phyloP scores from a whole-genome alignment of 2,113 vertebrate species.

The Platichthys flesus region DNA sequence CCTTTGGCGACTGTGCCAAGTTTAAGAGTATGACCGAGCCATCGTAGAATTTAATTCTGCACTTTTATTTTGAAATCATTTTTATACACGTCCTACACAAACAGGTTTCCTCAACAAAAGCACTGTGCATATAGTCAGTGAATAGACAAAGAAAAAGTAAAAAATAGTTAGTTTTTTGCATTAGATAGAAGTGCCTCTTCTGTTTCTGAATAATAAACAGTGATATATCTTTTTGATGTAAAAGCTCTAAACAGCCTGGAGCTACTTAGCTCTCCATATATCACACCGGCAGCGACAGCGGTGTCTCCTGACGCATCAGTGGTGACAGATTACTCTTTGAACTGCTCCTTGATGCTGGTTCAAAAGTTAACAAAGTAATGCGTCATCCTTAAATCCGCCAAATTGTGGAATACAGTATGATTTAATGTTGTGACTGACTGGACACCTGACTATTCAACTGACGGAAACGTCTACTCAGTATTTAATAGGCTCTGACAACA shows the following conservation, averaged over 20 bases:
- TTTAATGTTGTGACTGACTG: slow-evolving; percentile 11
- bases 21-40: slow-evolving; percentile 65
- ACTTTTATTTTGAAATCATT: slow-evolving; percentile 15
- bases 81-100: slow-evolving; percentile 33
- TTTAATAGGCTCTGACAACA: neutral
- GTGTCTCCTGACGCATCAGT: slow-evolving; percentile 41
- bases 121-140: slow-evolving; percentile 6
- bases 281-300: slow-evolving; percentile 45
- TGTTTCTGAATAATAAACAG: slow-evolving; percentile 29
- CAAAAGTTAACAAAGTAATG: slow-evolving; percentile 62
- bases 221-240: slow-evolving; percentile 54
- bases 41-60: slow-evolving; percentile 39
- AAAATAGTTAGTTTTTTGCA: slow-evolving; percentile 2
- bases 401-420: neutral
- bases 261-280: slow-evolving; percentile 55
- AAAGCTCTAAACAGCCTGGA: slow-evolving; percentile 60
- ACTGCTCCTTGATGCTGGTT: slow-evolving; percentile 55
- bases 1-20: slow-evolving; percentile 63
- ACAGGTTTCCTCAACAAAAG: slow-evolving; percentile 21
- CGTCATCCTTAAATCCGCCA: slow-evolving; percentile 16
- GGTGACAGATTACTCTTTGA: slow-evolving; percentile 67
- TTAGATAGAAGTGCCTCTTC: slow-evolving; percentile 22
- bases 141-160: slow-evolving; percentile 24
- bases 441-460: slow-evolving; percentile 9
- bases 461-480: neutral